Evolutionary conservation across 2,113 vertebrate species (phyloP).

Genomic region (Sclerurus mexicanus): DNA sequence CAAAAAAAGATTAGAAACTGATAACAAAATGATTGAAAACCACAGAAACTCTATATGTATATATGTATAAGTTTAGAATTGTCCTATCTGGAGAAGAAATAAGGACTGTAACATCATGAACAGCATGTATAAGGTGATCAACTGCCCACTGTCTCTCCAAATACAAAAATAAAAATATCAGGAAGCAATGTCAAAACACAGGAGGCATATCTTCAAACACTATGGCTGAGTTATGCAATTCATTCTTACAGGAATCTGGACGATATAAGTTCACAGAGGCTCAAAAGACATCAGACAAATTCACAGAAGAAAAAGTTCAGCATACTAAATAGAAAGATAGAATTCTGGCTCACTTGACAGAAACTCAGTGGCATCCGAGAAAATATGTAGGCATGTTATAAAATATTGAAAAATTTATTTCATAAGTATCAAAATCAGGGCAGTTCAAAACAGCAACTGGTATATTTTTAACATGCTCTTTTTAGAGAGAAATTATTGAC

Average conservation of each 20-base stretch:
- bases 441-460: not conserved
- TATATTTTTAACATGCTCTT: not conserved
- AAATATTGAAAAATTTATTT: not conserved
- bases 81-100: not conserved
- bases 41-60: too few relatives aligned
- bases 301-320: not conserved
- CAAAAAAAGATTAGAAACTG: not conserved
- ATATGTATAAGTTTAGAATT: too few relatives aligned
- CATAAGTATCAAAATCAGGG: not conserved
- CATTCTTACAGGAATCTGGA: not conserved
- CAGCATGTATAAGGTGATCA: not conserved
- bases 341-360: not conserved
- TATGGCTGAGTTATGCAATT: not conserved
- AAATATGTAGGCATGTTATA: not conserved
- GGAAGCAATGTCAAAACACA: not conserved
- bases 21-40: not conserved
- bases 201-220: not conserved
- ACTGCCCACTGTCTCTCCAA: not conserved
- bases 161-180: not conserved
- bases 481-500: not conserved
- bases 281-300: not conserved
- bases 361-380: not conserved
- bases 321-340: not conserved
- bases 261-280: not conserved
- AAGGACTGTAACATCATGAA: not conserved